Percentiles rank a stretch among this genome's conserved stretches.
phyloP scores from a whole-genome alignment of 2,113 vertebrate species.

The Myxocyprinus asiaticus region DNA sequence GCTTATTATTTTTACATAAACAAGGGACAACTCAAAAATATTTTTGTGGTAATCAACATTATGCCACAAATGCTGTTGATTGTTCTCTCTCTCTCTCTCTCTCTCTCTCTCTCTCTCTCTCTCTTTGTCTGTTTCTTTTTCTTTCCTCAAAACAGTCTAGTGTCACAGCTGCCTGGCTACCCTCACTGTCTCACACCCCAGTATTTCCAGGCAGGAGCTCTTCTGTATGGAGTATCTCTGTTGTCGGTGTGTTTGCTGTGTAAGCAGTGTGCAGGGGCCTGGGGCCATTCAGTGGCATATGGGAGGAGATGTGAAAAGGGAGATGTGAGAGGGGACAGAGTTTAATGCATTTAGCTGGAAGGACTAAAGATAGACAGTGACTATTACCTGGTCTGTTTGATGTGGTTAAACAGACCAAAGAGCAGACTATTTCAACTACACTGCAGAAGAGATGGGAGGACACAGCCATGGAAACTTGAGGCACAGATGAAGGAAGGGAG shows the following conservation, averaged over 20 bases:
- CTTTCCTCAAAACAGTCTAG: not conserved
- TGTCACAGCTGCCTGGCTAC: constrained; percentile 15
- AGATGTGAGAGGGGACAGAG: constrained; percentile 1
- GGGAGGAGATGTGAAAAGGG: constrained; percentile 22
- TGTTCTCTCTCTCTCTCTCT: not conserved
- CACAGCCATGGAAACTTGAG: not conserved
- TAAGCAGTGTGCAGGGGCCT: constrained; percentile 16
- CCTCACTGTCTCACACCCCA: not conserved
- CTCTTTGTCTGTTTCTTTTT: too few relatives aligned
- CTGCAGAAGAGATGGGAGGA: not conserved
- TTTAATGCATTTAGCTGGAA: constrained; percentile 8
- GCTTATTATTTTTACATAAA: too few relatives aligned
- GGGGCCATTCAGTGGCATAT: constrained; percentile 28
- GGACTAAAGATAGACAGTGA: constrained; percentile 8
- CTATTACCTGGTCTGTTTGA: constrained; percentile 33
- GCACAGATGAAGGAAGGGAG: too few relatives aligned
- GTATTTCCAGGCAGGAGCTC: not conserved
- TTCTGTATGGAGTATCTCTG: not conserved
- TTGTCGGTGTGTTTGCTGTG: constrained; percentile 35
- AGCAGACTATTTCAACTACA: constrained; percentile 4
- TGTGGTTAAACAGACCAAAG: constrained; percentile 32
- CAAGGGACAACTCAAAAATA: too few relatives aligned
- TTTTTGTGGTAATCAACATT: too few relatives aligned
- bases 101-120: not conserved
- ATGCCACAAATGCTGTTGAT: too few relatives aligned